These are phyloP conservation scores for Pseudachorutes palmiensis DNA, from an alignment of 1,140 invertebrate genomes.

Conservation along the genomic window DNA sequence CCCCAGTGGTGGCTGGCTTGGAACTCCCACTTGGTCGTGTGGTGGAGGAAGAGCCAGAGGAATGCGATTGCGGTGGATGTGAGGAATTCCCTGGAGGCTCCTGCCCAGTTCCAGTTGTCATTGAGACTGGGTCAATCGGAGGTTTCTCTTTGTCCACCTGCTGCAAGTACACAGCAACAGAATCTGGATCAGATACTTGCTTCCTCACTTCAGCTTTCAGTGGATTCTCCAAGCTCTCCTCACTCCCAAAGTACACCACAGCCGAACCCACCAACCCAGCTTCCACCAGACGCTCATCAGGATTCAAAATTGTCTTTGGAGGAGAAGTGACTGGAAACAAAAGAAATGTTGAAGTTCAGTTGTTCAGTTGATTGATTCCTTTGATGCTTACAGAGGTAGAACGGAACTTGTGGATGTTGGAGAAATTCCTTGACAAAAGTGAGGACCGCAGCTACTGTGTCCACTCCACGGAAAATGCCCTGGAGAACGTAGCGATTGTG, in stretches of 20 bases:
- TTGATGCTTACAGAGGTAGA: constrained; percentile 62
- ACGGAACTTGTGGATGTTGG: constrained; percentile 51
- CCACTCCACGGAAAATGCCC: constrained; percentile 61
- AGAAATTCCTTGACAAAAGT: constrained; percentile 63
- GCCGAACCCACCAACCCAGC: constrained; percentile 65
- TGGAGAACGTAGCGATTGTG: constrained; percentile 70
- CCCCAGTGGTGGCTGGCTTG: too few relatives aligned
- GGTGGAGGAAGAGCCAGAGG: too few relatives aligned
- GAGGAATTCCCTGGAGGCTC: too few relatives aligned
- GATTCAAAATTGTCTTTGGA: constrained; percentile 56
- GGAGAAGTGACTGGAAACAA: constrained; percentile 60
- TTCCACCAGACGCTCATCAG: constrained; percentile 53
- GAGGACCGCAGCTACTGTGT: constrained; percentile 57
- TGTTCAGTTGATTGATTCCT: background rate
- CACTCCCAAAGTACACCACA: constrained; percentile 58
- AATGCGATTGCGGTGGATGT: too few relatives aligned
- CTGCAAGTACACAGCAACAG: constrained; percentile 9
- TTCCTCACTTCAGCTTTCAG: constrained; percentile 17
- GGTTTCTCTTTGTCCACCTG: too few relatives aligned
- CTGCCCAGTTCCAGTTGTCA: too few relatives aligned
- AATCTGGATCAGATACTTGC: constrained; percentile 18
- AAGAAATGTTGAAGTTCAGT: constrained; percentile 32
- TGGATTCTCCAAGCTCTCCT: constrained; percentile 37
- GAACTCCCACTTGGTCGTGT: too few relatives aligned
- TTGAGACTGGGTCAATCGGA: too few relatives aligned